These are phyloP conservation scores for Thunnus albacares DNA, from an alignment of 2,797 vertebrate species.

Conservation along the genomic window DNA sequence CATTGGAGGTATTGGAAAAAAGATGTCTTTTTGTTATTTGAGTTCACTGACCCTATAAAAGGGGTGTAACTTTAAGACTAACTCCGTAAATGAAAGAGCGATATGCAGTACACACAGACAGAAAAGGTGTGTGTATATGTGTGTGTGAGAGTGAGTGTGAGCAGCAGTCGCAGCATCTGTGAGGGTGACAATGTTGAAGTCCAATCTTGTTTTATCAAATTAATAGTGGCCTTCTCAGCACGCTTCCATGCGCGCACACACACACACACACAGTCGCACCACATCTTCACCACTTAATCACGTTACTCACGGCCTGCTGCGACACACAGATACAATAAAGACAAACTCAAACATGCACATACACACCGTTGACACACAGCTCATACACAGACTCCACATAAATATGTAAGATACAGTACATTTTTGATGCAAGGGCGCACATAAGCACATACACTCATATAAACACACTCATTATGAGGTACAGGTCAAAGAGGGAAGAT, in stretches of 20 bases:
- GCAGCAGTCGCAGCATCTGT: constrained; percentile 52
- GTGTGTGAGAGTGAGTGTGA: constrained; percentile 1
- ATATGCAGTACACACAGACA: background rate
- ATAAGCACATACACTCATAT: background rate
- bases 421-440: background rate
- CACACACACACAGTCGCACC: constrained; percentile 54
- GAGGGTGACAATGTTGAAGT: constrained; percentile 55
- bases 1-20: background rate
- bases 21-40: background rate
- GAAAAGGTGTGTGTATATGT: background rate
- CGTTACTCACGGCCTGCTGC: constrained; percentile 44
- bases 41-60: background rate
- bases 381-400: background rate
- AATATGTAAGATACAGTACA: background rate
- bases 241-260: constrained; percentile 20
- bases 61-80: background rate
- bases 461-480: background rate
- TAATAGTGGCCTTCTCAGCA: constrained; percentile 68
- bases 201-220: constrained; percentile 71
- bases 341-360: background rate
- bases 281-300: constrained; percentile 68
- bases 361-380: constrained; percentile 1
- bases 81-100: background rate
- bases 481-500: background rate
- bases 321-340: background rate